Conservation (phyloP, 92 coral and sea anemone genomes). For the Meandrina meandrites region DNA sequence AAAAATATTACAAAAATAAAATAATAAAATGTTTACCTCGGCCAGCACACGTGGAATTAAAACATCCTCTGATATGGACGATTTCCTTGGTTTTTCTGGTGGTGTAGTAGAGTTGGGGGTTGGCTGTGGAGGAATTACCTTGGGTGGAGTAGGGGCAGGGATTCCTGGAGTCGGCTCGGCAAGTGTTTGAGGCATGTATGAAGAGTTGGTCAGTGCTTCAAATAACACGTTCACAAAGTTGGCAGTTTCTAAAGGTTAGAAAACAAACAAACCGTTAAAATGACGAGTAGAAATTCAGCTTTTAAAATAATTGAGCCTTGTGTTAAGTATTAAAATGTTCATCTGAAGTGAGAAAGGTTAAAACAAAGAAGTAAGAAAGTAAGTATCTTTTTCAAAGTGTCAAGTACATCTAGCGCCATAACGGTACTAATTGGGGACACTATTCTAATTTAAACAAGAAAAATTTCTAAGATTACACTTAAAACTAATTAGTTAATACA, state of each 20-base stretch:
- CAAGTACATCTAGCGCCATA: too few relatives aligned
- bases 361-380: too few relatives aligned
- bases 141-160: slow-evolving; percentile 35
- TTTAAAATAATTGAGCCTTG: too few relatives aligned
- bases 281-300: background rate
- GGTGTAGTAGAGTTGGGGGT: slow-evolving; percentile 14
- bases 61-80: slow-evolving; percentile 63
- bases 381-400: too few relatives aligned
- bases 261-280: background rate
- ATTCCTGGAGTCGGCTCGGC: slow-evolving; percentile 51
- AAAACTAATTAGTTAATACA: too few relatives aligned
- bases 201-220: slow-evolving; percentile 78
- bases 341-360: too few relatives aligned
- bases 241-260: slow-evolving; percentile 67
- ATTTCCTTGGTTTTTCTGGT: slow-evolving; percentile 62
- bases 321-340: too few relatives aligned
- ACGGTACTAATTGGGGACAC: too few relatives aligned
- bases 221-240: slow-evolving; percentile 88
- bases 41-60: slow-evolving; percentile 41
- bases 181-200: slow-evolving; percentile 72
- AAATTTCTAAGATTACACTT: too few relatives aligned
- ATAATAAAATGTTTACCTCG: slow-evolving; percentile 43
- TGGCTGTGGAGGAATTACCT: slow-evolving; percentile 27
- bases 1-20: too few relatives aligned
- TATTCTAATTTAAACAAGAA: too few relatives aligned